These are phyloP conservation scores for Heliconius congener DNA, from an alignment of 1,140 invertebrate species.

Conservation along the genomic window DNA sequence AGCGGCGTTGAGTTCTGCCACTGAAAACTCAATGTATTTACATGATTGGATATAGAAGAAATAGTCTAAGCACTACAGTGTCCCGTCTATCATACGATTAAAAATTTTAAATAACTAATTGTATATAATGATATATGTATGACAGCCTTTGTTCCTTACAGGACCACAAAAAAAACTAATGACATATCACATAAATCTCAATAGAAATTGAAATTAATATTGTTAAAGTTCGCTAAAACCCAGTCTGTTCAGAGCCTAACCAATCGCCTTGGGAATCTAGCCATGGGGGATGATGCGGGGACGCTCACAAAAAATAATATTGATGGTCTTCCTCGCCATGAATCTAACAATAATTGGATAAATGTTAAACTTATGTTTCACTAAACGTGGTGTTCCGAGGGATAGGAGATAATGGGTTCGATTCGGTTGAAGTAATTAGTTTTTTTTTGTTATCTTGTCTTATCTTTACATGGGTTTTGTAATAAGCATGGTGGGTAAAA, in stretches of 20 bases:
- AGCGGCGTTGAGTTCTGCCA: too few species aligned
- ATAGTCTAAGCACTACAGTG: too few species aligned
- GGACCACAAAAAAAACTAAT: too few species aligned
- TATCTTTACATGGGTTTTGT: not conserved
- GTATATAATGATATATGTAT: too few species aligned
- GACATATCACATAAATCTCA: too few species aligned
- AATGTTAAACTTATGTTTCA: conserved; percentile 15
- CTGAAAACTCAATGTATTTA: too few species aligned
- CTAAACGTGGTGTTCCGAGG: not conserved
- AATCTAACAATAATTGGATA: conserved; percentile 6
- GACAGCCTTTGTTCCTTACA: too few species aligned
- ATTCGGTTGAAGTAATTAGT: not conserved
- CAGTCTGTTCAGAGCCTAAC: not conserved
- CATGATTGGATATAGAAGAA: too few species aligned
- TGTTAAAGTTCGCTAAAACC: not conserved
- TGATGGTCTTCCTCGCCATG: conserved; percentile 8
- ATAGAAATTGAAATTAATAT: too few species aligned
- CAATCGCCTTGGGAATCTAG: not conserved
- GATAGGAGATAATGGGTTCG: not conserved
- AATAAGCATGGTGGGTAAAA: not conserved
- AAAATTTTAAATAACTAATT: too few species aligned
- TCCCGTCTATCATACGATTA: too few species aligned
- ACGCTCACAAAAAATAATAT: conserved; percentile 12
- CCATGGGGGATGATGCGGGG: not conserved
- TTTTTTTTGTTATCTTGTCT: not conserved